Percentiles rank a stretch among this genome's conserved stretches.
Conservation (phyloP, 2,797 vertebrate genomes). For the Nothura maculosa region DNA sequence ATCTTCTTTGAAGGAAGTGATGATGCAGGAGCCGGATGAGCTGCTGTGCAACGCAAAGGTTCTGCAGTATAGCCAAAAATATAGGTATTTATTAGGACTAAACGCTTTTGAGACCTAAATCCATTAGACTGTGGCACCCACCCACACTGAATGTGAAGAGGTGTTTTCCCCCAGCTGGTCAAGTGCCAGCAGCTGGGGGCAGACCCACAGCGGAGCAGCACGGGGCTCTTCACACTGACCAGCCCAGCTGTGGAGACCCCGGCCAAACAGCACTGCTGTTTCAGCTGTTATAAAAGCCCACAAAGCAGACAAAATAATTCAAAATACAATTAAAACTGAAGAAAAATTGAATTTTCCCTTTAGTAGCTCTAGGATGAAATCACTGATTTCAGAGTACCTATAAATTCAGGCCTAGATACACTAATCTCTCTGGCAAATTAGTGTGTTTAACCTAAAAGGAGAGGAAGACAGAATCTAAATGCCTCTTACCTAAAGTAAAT, state of each 20-base stretch:
- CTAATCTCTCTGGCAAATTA: neutral
- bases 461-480: accelerated
- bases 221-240: neutral
- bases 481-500: no score
- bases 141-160: accelerated
- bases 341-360: accelerated
- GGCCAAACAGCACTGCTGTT: accelerated
- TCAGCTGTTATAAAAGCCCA: neutral
- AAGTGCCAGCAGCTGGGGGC: accelerated
- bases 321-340: neutral
- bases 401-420: accelerated
- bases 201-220: neutral
- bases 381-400: neutral
- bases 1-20: slow-evolving; percentile 59
- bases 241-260: accelerated
- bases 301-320: neutral
- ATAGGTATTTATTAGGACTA: neutral
- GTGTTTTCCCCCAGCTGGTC: accelerated
- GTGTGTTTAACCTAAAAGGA: neutral
- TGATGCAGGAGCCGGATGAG: neutral
- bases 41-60: slow-evolving; percentile 49
- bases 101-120: neutral
- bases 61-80: slow-evolving; percentile 66
- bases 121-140: accelerated
- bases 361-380: neutral